phyloP scores from a whole-genome alignment of 2,113 vertebrate species.

The Rattus rattus region DNA sequence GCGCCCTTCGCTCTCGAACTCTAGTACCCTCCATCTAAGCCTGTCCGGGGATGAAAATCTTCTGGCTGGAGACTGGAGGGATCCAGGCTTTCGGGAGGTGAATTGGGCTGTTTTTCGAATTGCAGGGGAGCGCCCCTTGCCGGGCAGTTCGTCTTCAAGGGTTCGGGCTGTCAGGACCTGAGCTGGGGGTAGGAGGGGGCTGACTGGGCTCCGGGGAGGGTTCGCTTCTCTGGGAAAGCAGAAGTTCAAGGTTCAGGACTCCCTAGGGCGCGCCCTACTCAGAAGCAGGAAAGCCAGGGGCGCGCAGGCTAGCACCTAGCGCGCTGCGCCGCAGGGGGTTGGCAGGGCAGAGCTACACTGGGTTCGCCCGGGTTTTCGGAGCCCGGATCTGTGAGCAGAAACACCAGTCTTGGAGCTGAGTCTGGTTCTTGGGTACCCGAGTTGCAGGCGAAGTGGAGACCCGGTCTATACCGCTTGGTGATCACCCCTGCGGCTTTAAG shows the following conservation, averaged over 20 bases:
- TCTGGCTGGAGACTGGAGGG: not conserved
- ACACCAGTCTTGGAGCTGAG: not conserved
- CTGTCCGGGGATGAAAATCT: not conserved
- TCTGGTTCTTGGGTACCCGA: not conserved
- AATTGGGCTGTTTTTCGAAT: not conserved
- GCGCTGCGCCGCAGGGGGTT: no score
- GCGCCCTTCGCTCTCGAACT: not conserved
- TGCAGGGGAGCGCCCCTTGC: not conserved
- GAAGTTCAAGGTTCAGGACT: not conserved
- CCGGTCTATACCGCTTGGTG: not conserved
- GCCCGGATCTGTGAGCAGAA: not conserved
- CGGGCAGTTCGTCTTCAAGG: not conserved
- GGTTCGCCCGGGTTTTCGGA: not conserved
- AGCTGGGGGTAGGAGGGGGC: not conserved
- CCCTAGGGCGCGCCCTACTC: not conserved
- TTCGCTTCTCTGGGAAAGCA: not conserved
- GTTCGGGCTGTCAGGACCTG: not conserved
- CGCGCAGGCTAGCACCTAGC: rapidly evolving
- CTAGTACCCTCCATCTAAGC: not conserved
- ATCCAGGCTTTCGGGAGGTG: not conserved
- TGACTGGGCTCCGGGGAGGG: not conserved
- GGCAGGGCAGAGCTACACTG: not conserved
- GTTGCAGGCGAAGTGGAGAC: conserved; percentile 48
- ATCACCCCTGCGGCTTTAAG: not conserved
- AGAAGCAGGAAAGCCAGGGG: not conserved